These are phyloP conservation scores for Pasiphila rectangulata DNA, from an alignment of 2,888 invertebrate genomes.

Conservation along the genomic window DNA sequence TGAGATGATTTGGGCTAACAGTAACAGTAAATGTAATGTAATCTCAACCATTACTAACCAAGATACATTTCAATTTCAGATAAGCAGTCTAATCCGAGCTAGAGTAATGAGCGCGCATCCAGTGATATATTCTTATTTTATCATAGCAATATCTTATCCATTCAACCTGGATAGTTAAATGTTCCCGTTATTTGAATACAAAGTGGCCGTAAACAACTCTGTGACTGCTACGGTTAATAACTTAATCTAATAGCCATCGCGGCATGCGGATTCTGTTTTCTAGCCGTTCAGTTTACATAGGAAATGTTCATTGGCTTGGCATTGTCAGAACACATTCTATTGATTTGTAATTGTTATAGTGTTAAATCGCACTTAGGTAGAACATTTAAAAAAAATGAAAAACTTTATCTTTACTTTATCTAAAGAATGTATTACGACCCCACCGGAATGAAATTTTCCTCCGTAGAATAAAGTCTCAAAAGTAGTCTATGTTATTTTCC, in stretches of 20 bases:
- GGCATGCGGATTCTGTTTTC: slow-evolving; percentile 16
- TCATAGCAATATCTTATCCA: slow-evolving; percentile 17
- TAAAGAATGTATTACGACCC: no score
- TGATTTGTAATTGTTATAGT: no score
- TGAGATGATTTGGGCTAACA: no score
- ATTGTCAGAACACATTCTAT: not conserved
- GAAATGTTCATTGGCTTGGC: not conserved
- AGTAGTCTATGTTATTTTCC: no score
- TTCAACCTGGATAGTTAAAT: slow-evolving; percentile 18
- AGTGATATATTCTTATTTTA: slow-evolving; percentile 5
- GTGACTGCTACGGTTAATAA: slow-evolving; percentile 23
- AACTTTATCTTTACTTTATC: no score
- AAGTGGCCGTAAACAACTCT: slow-evolving; percentile 23
- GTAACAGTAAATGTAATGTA: no score
- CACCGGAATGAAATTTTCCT: no score
- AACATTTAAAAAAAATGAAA: no score
- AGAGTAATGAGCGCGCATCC: slow-evolving; percentile 7
- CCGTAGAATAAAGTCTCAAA: no score
- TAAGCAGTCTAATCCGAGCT: not conserved
- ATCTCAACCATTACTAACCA: not conserved
- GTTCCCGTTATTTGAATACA: slow-evolving; percentile 25
- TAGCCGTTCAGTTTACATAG: slow-evolving; percentile 9
- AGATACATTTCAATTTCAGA: not conserved
- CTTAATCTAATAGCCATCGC: slow-evolving; percentile 24
- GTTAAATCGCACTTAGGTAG: no score